Conservation (phyloP, 2,797 vertebrate species). For the Artibeus lituratus region DNA sequence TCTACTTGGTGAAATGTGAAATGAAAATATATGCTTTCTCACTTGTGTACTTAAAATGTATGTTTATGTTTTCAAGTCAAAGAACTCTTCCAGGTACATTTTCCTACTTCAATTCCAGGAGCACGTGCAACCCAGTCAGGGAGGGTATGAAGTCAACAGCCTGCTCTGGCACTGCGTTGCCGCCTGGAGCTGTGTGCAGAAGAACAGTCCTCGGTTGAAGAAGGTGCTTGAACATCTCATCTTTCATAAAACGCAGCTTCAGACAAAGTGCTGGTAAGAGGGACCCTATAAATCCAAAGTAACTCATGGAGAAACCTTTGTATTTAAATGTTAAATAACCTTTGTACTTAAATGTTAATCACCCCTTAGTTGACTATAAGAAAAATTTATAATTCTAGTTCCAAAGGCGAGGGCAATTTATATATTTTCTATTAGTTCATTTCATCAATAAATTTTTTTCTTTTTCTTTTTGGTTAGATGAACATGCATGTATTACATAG, state of each 20-base stretch:
- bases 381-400: constrained; percentile 60
- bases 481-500: neutral
- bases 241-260: constrained; percentile 70
- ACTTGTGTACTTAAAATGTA: constrained; percentile 32
- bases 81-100: neutral
- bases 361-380: constrained; percentile 52
- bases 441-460: constrained; percentile 52
- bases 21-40: neutral
- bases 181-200: constrained; percentile 78
- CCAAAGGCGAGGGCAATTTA: constrained; percentile 54
- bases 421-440: constrained; percentile 46
- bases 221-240: constrained; percentile 74
- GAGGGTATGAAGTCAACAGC: constrained; percentile 58
- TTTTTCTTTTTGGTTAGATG: constrained; percentile 48
- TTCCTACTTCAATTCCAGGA: constrained; percentile 37
- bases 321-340: constrained; percentile 70
- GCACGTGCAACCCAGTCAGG: neutral
- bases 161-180: constrained; percentile 78
- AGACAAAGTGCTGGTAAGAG: constrained; percentile 72
- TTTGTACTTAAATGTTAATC: constrained; percentile 73
- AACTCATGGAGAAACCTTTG: constrained; percentile 57
- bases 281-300: neutral
- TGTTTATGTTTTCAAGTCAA: constrained; percentile 30
- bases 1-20: neutral
- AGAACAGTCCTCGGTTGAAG: constrained; percentile 62